A percentile compares a stretch with the other conserved stretches of the same genome.
These are phyloP conservation scores for Eupeodes corollae DNA, from an alignment of 1,140 invertebrate species.

Conservation along the genomic window DNA sequence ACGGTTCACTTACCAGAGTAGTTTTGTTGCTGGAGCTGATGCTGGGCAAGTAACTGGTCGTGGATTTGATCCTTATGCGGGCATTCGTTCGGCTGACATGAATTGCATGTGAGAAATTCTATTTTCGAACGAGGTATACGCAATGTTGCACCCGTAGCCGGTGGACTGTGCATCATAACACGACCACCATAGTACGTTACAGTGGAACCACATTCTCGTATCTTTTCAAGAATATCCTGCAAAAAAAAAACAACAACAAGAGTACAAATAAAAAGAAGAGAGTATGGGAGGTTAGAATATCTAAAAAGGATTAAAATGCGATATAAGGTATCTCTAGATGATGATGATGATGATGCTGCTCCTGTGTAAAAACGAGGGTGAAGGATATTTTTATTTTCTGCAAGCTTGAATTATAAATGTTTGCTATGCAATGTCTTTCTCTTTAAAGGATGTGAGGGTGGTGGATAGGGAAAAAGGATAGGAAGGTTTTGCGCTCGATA, in stretches of 20 bases:
- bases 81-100: conserved; percentile 6
- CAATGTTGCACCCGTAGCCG: conserved; percentile 39
- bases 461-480: too few species aligned
- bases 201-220: conserved; percentile 71
- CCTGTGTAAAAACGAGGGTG: too few species aligned
- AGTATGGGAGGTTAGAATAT: too few species aligned
- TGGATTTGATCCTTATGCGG: not conserved
- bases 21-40: conserved; percentile 16
- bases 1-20: conserved; percentile 24
- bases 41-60: not conserved
- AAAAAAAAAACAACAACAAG: not conserved
- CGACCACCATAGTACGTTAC: conserved; percentile 78
- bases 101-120: not conserved
- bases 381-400: too few species aligned
- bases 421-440: too few species aligned
- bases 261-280: not conserved
- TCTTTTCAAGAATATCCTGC: conserved; percentile 72
- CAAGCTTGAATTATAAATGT: too few species aligned
- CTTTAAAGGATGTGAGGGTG: too few species aligned
- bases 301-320: too few species aligned
- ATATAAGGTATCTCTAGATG: too few species aligned
- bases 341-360: too few species aligned
- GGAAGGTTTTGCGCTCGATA: too few species aligned
- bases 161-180: conserved; percentile 56
- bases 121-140: too few species aligned